Evolutionary conservation across 2,797 vertebrate genomes (phyloP).

Genomic region (Heteromormyrus szaboi): DNA sequence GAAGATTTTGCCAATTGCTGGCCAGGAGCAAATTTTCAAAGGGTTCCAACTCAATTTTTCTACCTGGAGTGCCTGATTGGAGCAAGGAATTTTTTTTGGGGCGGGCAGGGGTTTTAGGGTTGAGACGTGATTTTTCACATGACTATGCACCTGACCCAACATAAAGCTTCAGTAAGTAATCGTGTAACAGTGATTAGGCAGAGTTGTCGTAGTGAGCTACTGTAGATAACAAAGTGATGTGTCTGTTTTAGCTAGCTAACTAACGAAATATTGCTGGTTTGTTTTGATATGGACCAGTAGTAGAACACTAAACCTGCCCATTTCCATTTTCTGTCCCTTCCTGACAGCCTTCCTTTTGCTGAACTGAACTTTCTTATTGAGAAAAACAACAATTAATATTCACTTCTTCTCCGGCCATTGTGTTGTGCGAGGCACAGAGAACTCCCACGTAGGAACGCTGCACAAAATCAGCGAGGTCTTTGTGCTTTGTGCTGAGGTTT

Average conservation of each 20-base stretch:
- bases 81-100: background rate
- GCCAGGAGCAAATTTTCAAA: background rate
- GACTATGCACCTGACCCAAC: background rate
- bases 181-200: background rate
- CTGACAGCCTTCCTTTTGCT: background rate
- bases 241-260: background rate
- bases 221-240: background rate
- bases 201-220: background rate
- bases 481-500: background rate
- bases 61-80: background rate
- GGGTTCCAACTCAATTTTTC: background rate
- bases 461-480: background rate
- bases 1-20: background rate
- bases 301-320: background rate
- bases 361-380: background rate
- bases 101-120: background rate
- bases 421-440: background rate
- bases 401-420: background rate
- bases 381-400: background rate
- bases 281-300: background rate
- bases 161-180: background rate
- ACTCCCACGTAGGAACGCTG: constrained; percentile 1
- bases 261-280: background rate
- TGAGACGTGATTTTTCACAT: background rate
- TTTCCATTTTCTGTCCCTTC: background rate